Conservation (phyloP, 2,888 invertebrate species). For the Conops quadrifasciatus region DNA sequence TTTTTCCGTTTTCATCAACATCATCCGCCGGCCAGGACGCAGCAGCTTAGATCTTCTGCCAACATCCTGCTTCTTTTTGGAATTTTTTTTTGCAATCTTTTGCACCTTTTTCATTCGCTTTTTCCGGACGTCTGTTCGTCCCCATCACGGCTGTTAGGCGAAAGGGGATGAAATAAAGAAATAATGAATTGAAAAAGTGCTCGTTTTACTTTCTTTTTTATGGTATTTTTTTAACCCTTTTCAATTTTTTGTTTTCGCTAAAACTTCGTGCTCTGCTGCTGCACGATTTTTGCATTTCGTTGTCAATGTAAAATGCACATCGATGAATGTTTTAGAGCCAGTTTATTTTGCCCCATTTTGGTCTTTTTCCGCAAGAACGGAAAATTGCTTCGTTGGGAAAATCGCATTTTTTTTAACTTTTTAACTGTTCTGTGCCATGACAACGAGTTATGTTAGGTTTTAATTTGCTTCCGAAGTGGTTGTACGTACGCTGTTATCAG, state of each 20-base stretch:
- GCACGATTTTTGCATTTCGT: not conserved
- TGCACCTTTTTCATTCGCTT: not conserved
- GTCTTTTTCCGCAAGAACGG: not conserved
- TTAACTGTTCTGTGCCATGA: not conserved
- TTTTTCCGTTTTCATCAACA: too few relatives aligned
- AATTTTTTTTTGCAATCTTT: not conserved
- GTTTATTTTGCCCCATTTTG: slow-evolving; percentile 13
- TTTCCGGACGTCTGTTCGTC: not conserved
- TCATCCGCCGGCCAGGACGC: too few relatives aligned
- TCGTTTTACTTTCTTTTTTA: not conserved
- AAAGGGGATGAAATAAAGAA: not conserved
- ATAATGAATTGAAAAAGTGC: not conserved
- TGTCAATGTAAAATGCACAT: slow-evolving; percentile 12
- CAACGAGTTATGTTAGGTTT: slow-evolving; percentile 23
- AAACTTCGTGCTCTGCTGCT: too few relatives aligned
- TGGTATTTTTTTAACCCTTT: not conserved
- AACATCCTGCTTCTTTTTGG: too few relatives aligned
- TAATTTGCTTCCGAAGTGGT: slow-evolving; percentile 19
- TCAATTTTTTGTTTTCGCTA: not conserved
- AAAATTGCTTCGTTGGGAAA: slow-evolving; percentile 7
- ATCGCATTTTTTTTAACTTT: slow-evolving; percentile 6
- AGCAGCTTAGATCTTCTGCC: too few relatives aligned
- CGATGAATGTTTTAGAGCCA: not conserved
- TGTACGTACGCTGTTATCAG: not conserved
- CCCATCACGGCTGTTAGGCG: not conserved